Percentiles rank a stretch among this genome's conserved stretches.
These are phyloP conservation scores for Anguilla pacifica DNA, from an alignment of 2,797 vertebrate genomes.

Conservation along the genomic window DNA sequence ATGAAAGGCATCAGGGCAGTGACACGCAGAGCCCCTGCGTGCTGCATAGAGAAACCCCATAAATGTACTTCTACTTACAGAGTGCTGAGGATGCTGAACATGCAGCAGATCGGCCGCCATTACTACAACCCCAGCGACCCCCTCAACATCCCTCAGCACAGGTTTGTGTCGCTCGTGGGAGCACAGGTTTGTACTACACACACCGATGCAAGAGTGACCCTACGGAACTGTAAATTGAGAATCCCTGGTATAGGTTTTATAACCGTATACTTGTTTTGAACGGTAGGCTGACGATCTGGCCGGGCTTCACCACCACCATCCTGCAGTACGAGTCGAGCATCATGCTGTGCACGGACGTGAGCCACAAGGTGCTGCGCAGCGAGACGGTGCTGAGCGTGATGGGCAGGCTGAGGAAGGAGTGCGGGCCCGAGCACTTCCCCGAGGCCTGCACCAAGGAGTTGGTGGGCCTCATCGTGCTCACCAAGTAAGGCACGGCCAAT, in stretches of 20 bases:
- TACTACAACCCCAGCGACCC: constrained; percentile 88
- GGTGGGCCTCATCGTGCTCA: constrained; percentile 87
- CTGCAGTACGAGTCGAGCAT: constrained; percentile 85
- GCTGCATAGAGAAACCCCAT: neutral
- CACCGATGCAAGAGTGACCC: neutral
- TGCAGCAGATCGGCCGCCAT: constrained; percentile 95
- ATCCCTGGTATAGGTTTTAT: neutral
- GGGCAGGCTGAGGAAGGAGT: constrained; percentile 72
- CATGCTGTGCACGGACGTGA: constrained; percentile 91
- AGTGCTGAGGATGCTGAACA: constrained; percentile 86
- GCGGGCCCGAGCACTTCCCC: constrained; percentile 73
- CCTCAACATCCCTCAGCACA: constrained; percentile 84
- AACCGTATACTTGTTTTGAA: neutral
- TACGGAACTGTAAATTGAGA: neutral
- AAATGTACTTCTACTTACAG: constrained; percentile 59
- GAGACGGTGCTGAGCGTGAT: constrained; percentile 93
- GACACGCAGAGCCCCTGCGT: neutral
- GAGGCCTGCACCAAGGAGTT: constrained; percentile 87
- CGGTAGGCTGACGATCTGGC: constrained; percentile 89
- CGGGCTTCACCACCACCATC: constrained; percentile 86
- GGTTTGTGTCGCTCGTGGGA: constrained; percentile 60
- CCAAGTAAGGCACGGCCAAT: constrained; percentile 76
- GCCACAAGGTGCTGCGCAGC: constrained; percentile 90
- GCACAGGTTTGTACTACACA: neutral
- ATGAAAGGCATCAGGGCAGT: neutral